A percentile compares a stretch with the other conserved stretches of the same genome.
Evolutionary conservation across 1,140 invertebrate species (phyloP).

Genomic region (Diprion similis): DNA sequence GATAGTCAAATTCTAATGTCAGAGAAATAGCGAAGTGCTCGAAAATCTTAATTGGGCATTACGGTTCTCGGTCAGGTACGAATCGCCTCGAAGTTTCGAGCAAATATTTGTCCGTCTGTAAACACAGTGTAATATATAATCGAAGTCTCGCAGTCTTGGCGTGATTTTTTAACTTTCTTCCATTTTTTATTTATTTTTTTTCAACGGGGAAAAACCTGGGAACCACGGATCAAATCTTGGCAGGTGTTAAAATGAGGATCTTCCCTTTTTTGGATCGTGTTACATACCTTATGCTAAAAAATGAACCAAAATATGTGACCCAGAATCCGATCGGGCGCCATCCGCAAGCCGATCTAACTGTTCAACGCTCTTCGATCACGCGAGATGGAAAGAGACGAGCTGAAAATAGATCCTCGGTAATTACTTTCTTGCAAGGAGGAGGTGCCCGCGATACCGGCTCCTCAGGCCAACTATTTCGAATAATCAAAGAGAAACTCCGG

Average conservation of each 20-base stretch:
- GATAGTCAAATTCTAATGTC: constrained; percentile 5
- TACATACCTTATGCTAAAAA: neutral
- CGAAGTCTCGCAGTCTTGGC: too few relatives aligned
- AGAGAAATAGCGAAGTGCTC: neutral
- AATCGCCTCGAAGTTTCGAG: neutral
- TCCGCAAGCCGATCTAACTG: constrained; percentile 13
- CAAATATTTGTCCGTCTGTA: too few relatives aligned
- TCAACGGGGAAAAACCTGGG: too few relatives aligned
- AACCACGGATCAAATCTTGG: too few relatives aligned
- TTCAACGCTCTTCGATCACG: constrained; percentile 23
- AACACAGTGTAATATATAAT: too few relatives aligned
- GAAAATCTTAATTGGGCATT: too few relatives aligned
- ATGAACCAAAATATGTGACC: constrained; percentile 2
- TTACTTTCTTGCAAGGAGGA: constrained; percentile 39
- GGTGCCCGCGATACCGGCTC: constrained; percentile 22
- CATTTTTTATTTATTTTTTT: too few relatives aligned
- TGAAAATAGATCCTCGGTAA: constrained; percentile 27
- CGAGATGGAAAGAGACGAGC: constrained; percentile 20
- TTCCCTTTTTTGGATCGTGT: too few relatives aligned
- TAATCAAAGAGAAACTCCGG: constrained; percentile 43
- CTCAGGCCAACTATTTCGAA: constrained; percentile 10
- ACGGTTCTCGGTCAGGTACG: neutral
- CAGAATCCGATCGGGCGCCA: neutral
- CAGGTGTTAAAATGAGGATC: too few relatives aligned
- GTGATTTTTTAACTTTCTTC: too few relatives aligned